Evolutionary conservation across 2,113 vertebrate species (phyloP).

Genomic region (Synodontis membranacea): DNA sequence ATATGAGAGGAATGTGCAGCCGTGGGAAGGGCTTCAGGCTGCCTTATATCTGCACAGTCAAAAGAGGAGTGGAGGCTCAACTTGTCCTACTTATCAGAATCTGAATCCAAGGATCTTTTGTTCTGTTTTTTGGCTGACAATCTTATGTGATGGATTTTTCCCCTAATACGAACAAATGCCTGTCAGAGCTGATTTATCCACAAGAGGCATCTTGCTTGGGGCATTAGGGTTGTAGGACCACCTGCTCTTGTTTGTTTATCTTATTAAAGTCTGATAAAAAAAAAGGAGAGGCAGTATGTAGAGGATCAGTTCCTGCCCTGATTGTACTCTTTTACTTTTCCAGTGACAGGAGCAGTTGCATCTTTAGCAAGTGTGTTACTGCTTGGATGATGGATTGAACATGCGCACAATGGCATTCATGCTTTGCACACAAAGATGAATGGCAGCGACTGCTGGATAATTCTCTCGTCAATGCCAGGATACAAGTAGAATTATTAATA

Average conservation of each 20-base stretch:
- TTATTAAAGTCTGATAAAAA: conserved; percentile 41
- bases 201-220: conserved; percentile 33
- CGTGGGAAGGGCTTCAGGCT: conserved; percentile 32
- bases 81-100: conserved; percentile 30
- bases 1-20: conserved; percentile 41
- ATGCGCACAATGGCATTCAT: neutral
- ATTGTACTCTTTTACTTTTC: neutral
- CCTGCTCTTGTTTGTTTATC: conserved; percentile 61
- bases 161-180: conserved; percentile 33
- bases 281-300: neutral
- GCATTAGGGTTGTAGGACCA: conserved; percentile 49
- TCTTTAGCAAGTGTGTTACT: neutral
- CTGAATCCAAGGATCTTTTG: neutral
- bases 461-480: neutral
- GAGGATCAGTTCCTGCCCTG: neutral
- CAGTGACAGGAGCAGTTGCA: neutral
- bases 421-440: neutral
- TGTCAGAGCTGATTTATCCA: conserved; percentile 50
- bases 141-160: neutral
- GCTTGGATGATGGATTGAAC: neutral
- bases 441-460: conserved; percentile 32
- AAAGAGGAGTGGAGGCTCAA: neutral
- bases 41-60: conserved; percentile 22
- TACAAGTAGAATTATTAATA: conserved; percentile 39
- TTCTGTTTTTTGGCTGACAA: neutral